Conservation (phyloP, 1,140 invertebrate genomes). For the Aphelinus atriplicis region DNA sequence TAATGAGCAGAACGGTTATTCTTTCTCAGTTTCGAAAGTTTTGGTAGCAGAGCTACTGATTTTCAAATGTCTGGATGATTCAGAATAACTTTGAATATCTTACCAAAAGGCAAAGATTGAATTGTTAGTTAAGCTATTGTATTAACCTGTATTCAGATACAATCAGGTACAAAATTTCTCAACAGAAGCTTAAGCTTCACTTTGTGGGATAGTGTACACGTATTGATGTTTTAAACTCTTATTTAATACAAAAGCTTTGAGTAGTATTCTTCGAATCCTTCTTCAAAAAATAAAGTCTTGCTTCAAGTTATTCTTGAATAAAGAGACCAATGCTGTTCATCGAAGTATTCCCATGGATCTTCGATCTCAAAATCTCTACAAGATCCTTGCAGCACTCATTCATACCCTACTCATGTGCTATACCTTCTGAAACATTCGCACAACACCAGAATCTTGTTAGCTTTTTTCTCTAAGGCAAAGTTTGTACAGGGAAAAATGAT, state of each 20-base stretch:
- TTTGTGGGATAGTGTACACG: conserved; percentile 23
- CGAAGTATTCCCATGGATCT: conserved; percentile 32
- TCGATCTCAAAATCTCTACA: conserved; percentile 28
- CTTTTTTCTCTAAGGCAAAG: conserved; percentile 12
- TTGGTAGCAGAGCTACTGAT: too few relatives aligned
- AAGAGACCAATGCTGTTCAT: conserved; percentile 25
- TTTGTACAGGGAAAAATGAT: conserved; percentile 16
- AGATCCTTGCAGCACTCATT: conserved; percentile 24
- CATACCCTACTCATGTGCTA: conserved; percentile 21
- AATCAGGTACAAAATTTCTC: conserved; percentile 24
- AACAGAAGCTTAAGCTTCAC: conserved; percentile 31
- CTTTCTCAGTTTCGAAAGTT: too few relatives aligned
- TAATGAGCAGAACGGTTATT: too few relatives aligned
- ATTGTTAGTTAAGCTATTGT: conserved; percentile 16
- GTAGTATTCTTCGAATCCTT: conserved; percentile 1
- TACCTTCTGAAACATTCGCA: conserved; percentile 28
- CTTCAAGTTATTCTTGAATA: conserved; percentile 36
- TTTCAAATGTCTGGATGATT: too few relatives aligned
- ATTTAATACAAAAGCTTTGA: conserved; percentile 22
- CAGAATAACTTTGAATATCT: conserved; percentile 15
- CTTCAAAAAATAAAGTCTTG: conserved; percentile 17
- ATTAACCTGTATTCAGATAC: conserved; percentile 21
- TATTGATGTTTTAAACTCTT: conserved; percentile 19
- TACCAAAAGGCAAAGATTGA: conserved; percentile 20
- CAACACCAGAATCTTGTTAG: conserved; percentile 15